Percentiles rank a stretch among this genome's conserved stretches.
phyloP scores from a whole-genome alignment of 2,888 invertebrate species.

The Melanchra persicariae region DNA sequence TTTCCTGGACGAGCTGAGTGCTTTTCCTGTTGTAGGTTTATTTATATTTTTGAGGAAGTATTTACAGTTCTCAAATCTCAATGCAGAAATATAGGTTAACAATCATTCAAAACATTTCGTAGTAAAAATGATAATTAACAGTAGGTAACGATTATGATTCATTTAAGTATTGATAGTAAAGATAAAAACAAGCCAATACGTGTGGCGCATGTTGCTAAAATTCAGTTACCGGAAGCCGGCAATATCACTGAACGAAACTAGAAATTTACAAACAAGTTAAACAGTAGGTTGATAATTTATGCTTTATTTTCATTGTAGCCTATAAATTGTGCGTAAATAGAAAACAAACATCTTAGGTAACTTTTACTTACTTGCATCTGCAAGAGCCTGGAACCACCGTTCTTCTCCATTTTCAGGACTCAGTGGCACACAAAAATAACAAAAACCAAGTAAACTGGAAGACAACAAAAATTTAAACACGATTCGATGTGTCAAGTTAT shows the following conservation, averaged over 20 bases:
- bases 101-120: background rate
- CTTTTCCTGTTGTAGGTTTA: slow-evolving; percentile 27
- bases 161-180: background rate
- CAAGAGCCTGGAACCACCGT: slow-evolving; percentile 83
- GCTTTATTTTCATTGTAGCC: background rate
- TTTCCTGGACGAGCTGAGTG: slow-evolving; percentile 2
- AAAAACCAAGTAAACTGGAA: slow-evolving; percentile 68
- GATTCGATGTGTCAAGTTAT: slow-evolving; percentile 51
- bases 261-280: background rate
- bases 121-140: background rate
- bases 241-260: background rate
- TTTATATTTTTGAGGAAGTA: slow-evolving; percentile 17
- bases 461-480: slow-evolving; percentile 68
- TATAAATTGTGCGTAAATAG: background rate
- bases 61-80: background rate
- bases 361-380: slow-evolving; percentile 86
- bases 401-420: slow-evolving; percentile 81
- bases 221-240: background rate
- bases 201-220: background rate
- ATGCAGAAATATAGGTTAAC: background rate
- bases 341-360: slow-evolving; percentile 16
- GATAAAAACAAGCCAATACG: background rate
- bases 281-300: background rate
- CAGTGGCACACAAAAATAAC: slow-evolving; percentile 65
- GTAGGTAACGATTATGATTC: background rate